Percentiles rank a stretch among this genome's conserved stretches.
Evolutionary conservation across 2,888 invertebrate genomes (phyloP).

Genomic region (Folsomia candida): DNA sequence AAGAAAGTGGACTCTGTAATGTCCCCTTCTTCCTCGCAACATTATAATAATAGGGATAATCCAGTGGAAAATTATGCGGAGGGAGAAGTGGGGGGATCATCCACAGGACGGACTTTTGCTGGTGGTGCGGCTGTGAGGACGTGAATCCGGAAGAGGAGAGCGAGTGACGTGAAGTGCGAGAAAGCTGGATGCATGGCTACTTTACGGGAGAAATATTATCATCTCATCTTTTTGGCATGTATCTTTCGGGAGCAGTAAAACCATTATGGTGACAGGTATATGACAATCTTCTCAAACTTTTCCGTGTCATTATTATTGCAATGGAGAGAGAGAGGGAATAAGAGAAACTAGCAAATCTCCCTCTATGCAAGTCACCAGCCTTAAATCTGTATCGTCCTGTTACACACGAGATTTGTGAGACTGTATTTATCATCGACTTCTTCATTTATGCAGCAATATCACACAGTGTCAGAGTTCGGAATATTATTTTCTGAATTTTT

Average conservation of each 20-base stretch:
- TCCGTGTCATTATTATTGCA: no score
- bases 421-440: no score
- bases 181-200: background rate
- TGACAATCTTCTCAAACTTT: constrained; percentile 47
- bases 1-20: background rate
- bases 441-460: no score
- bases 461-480: no score
- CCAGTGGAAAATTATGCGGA: background rate
- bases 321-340: no score
- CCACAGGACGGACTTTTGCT: background rate
- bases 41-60: background rate
- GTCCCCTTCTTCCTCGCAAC: constrained; percentile 24
- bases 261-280: constrained; percentile 51
- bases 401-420: no score
- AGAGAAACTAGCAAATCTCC: no score
- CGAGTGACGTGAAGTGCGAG: background rate
- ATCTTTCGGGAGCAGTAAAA: constrained; percentile 51
- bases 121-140: no score
- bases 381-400: no score
- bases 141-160: no score
- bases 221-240: constrained; percentile 25
- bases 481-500: no score
- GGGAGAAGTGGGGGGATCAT: background rate
- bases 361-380: no score
- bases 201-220: background rate